Percentiles rank a stretch among this genome's conserved stretches.
Evolutionary conservation across 2,113 vertebrate species (phyloP).

Genomic region (Epinephelus lanceolatus): DNA sequence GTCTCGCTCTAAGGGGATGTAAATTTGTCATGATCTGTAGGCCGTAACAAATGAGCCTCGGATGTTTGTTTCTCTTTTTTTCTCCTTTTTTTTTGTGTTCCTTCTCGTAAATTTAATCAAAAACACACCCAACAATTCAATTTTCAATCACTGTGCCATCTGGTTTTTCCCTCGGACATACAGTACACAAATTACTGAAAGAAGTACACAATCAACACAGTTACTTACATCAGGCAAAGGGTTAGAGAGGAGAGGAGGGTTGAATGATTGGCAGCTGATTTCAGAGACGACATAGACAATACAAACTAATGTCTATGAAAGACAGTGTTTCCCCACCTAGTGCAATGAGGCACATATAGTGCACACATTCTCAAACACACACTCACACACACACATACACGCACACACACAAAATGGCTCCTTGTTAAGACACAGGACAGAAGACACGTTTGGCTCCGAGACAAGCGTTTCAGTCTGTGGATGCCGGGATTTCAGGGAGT

Average conservation of each 20-base stretch:
- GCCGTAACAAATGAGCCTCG: constrained; percentile 44
- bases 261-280: constrained; percentile 74
- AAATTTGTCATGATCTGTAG: constrained; percentile 60
- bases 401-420: constrained; percentile 66
- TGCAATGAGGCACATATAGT: constrained; percentile 77
- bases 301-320: constrained; percentile 78
- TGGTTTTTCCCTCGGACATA: constrained; percentile 73
- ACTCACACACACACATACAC: constrained; percentile 20
- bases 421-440: constrained; percentile 79
- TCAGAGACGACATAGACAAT: constrained; percentile 76
- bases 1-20: constrained; percentile 56
- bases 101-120: constrained; percentile 67
- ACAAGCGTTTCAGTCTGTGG: constrained; percentile 51
- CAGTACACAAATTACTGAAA: constrained; percentile 82
- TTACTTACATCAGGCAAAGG: constrained; percentile 82
- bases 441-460: constrained; percentile 70
- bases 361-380: constrained; percentile 36
- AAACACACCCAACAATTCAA: constrained; percentile 66
- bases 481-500: constrained; percentile 32
- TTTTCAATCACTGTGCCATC: constrained; percentile 65
- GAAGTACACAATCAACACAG: constrained; percentile 83
- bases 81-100: constrained; percentile 16
- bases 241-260: constrained; percentile 61
- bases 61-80: not conserved
- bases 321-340: constrained; percentile 73